Conservation (phyloP, 2,888 invertebrate genomes). For the Idaea straminata region DNA sequence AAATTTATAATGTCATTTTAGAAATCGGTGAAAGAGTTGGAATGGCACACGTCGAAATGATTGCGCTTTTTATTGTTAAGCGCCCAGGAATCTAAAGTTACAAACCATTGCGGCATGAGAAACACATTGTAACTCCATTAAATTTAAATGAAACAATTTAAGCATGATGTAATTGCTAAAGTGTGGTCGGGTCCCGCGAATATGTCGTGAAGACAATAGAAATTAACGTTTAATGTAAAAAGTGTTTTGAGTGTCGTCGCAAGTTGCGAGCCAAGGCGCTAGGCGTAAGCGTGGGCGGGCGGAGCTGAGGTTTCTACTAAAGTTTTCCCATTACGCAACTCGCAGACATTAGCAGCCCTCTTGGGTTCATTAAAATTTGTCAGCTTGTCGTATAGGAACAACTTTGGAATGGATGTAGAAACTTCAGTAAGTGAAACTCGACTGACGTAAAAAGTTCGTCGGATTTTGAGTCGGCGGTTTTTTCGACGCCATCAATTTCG, state of each 20-base stretch:
- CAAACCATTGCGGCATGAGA: conserved; percentile 30
- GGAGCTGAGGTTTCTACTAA: conserved; percentile 33
- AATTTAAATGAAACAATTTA: conserved; percentile 45
- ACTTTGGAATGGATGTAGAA: conserved; percentile 78
- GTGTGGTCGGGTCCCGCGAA: conserved; percentile 47
- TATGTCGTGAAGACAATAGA: conserved; percentile 58
- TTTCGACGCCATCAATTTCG: conserved; percentile 77
- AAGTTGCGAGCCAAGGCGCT: conserved; percentile 12
- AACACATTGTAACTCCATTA: conserved; percentile 26
- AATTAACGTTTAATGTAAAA: conserved; percentile 50
- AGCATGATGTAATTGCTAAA: conserved; percentile 46
- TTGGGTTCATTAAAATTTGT: conserved; percentile 80
- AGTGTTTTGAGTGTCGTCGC: conserved; percentile 24
- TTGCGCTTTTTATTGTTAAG: conserved; percentile 67
- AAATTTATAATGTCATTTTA: conserved; percentile 76
- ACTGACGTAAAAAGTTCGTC: conserved; percentile 75
- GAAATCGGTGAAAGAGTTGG: conserved; percentile 60
- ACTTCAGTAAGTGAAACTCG: conserved; percentile 78
- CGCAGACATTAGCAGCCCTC: conserved; percentile 77
- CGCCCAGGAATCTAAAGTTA: conserved; percentile 60
- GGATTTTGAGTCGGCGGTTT: conserved; percentile 67
- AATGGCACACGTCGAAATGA: conserved; percentile 70
- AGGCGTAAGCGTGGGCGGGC: conserved; percentile 27
- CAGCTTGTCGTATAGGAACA: conserved; percentile 73
- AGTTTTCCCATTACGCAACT: conserved; percentile 76